phyloP scores from a whole-genome alignment of 2,888 invertebrate species.

The Cheilosia variabilis region DNA sequence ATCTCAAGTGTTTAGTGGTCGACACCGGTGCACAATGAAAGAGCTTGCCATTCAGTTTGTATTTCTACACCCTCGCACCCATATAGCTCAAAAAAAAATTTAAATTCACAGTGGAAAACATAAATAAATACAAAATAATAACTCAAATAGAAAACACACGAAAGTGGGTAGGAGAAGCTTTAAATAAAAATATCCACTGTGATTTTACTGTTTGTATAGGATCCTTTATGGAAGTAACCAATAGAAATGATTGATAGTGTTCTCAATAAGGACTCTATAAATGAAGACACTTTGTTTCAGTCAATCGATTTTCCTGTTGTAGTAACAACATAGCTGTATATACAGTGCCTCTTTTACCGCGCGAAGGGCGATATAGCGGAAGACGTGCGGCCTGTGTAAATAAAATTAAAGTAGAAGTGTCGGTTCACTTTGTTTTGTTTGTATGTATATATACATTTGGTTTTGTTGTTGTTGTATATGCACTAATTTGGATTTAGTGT shows the following conservation, averaged over 20 bases:
- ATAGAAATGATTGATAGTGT: constrained; percentile 35
- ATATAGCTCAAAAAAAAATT: background rate
- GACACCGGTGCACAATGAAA: constrained; percentile 3
- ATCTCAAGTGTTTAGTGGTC: background rate
- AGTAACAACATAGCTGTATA: background rate
- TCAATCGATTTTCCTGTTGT: constrained; percentile 24
- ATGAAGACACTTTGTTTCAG: constrained; percentile 43
- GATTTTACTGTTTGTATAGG: constrained; percentile 37
- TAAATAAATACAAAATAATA: background rate
- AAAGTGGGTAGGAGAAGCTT: constrained; percentile 1
- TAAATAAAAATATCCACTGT: constrained; percentile 23
- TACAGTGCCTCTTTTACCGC: background rate
- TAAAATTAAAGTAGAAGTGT: constrained; percentile 29
- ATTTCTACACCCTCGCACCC: background rate
- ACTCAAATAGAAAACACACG: background rate
- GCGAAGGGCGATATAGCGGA: background rate
- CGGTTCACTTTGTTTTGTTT: background rate
- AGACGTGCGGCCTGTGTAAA: constrained; percentile 18
- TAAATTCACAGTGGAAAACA: background rate
- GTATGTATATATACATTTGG: background rate
- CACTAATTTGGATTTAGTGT: too few species aligned
- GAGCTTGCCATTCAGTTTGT: background rate
- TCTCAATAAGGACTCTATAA: constrained; percentile 39
- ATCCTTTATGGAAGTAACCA: constrained; percentile 27
- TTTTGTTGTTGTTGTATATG: background rate